Conservation (phyloP, 2,888 invertebrate genomes). For the Erannis defoliaria region DNA sequence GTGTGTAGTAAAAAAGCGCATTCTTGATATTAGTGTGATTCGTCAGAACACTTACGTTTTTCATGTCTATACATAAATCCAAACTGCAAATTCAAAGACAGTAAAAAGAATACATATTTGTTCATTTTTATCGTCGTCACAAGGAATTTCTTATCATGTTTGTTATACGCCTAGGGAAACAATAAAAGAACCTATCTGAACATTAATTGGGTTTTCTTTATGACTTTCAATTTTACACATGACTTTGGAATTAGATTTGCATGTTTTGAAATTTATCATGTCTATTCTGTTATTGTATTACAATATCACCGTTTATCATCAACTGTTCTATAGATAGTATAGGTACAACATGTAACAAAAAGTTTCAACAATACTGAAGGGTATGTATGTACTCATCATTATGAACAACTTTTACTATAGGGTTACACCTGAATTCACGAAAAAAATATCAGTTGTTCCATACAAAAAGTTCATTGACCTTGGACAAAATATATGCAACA, state of each 20-base stretch:
- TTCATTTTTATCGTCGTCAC: conserved; percentile 23
- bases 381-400: too few relatives aligned
- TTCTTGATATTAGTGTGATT: background rate
- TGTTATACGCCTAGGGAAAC: conserved; percentile 9
- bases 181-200: conserved; percentile 14
- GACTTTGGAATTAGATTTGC: conserved; percentile 20
- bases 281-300: background rate
- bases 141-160: conserved; percentile 25
- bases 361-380: too few relatives aligned
- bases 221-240: conserved; percentile 32
- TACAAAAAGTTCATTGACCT: too few relatives aligned
- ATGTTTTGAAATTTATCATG: background rate
- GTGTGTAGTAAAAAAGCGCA: too few relatives aligned
- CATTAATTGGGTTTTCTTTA: conserved; percentile 46
- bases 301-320: background rate
- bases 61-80: conserved; percentile 46
- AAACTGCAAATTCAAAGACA: conserved; percentile 38
- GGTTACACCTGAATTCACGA: too few relatives aligned
- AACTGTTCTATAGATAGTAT: background rate
- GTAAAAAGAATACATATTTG: conserved; percentile 29
- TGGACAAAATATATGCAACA: too few relatives aligned
- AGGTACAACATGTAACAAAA: too few relatives aligned
- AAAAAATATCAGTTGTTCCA: too few relatives aligned
- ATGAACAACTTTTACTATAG: too few relatives aligned
- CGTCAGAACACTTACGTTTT: conserved; percentile 56